phyloP scores from a whole-genome alignment of 2,888 invertebrate species.

The Andrena praecox region DNA sequence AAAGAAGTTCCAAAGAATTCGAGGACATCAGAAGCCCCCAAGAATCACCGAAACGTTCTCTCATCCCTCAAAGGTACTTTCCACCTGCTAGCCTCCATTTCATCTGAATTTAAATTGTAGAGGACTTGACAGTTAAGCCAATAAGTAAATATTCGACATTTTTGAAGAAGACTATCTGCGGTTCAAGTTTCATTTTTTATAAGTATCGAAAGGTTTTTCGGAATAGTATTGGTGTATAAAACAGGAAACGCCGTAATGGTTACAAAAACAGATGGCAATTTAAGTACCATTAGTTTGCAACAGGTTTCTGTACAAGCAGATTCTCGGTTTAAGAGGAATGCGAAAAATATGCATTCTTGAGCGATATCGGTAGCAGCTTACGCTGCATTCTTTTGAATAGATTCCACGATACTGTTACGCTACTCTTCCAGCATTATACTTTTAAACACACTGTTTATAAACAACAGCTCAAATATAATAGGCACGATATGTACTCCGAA shows the following conservation, averaged over 20 bases:
- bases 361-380: neutral
- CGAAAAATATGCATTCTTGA: slow-evolving; percentile 12
- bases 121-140: neutral
- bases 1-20: slow-evolving; percentile 81
- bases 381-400: neutral
- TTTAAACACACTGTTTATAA: neutral
- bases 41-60: slow-evolving; percentile 81
- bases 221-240: neutral
- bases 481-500: no score
- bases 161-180: no score
- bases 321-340: neutral
- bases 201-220: neutral
- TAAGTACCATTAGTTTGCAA: neutral
- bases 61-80: slow-evolving; percentile 82
- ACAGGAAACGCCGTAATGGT: neutral
- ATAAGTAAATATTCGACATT: neutral
- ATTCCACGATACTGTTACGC: neutral
- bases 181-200: neutral
- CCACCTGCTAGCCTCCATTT: neutral
- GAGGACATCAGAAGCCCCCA: slow-evolving; percentile 82
- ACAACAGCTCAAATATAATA: neutral
- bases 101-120: neutral
- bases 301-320: neutral
- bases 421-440: neutral
- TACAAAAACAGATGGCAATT: neutral